Conservation (phyloP, 2,888 invertebrate species). For the Sympetrum striolatum region DNA sequence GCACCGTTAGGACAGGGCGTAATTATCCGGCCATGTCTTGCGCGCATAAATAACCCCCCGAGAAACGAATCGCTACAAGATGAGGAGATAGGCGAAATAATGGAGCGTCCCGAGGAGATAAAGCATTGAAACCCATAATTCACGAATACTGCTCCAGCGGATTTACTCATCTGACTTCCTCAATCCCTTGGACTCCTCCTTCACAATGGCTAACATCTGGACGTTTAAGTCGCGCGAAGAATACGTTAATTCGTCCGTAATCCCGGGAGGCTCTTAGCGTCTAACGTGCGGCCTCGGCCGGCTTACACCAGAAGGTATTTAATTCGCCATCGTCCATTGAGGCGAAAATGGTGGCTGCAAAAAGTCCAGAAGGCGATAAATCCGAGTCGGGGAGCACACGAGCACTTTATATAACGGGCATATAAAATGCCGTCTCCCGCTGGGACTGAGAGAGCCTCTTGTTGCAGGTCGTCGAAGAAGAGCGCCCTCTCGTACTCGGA, state of each 20-base stretch:
- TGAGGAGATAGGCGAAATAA: too few relatives aligned
- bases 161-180: background rate
- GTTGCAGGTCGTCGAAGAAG: conserved; percentile 53
- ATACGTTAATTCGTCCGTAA: background rate
- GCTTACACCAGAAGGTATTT: background rate
- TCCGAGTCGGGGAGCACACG: background rate
- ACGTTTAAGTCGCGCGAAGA: background rate
- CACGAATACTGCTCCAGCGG: background rate
- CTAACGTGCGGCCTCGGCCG: background rate
- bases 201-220: background rate
- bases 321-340: background rate
- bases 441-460: background rate
- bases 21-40: too few relatives aligned
- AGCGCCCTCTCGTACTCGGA: conserved; percentile 54
- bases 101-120: too few relatives aligned
- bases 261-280: background rate
- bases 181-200: background rate
- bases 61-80: too few relatives aligned
- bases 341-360: background rate
- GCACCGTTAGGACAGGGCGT: too few relatives aligned
- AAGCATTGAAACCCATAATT: too few relatives aligned
- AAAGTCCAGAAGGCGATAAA: background rate
- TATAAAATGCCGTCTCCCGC: background rate
- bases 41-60: too few relatives aligned
- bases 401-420: background rate